These are phyloP conservation scores for Pteropus alecto DNA, from an alignment of 2,113 vertebrate species.

Conservation along the genomic window DNA sequence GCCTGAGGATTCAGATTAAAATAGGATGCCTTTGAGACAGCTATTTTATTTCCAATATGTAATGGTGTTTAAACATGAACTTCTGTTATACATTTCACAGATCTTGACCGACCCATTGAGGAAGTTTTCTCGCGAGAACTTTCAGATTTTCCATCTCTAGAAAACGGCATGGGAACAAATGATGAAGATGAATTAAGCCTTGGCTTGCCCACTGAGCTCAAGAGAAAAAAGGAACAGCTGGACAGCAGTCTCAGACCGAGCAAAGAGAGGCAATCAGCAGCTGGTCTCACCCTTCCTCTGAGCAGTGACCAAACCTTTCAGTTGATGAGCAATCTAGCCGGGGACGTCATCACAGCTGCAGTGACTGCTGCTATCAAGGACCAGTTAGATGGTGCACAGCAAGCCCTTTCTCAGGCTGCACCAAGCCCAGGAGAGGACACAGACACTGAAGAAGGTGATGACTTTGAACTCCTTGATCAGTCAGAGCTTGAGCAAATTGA, in stretches of 20 bases:
- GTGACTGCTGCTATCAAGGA: slow-evolving; percentile 93
- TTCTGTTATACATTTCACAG: slow-evolving; percentile 76
- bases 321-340: slow-evolving; percentile 88
- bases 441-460: slow-evolving; percentile 94
- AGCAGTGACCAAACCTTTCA: slow-evolving; percentile 82
- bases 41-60: not conserved
- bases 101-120: slow-evolving; percentile 91
- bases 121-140: slow-evolving; percentile 91
- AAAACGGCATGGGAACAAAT: slow-evolving; percentile 91
- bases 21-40: not conserved
- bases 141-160: slow-evolving; percentile 93
- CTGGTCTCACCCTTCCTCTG: slow-evolving; percentile 79
- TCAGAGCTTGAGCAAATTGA: slow-evolving; percentile 97
- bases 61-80: not conserved
- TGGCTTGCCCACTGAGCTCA: slow-evolving; percentile 82
- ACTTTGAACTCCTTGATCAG: slow-evolving; percentile 99
- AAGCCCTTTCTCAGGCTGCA: slow-evolving; percentile 64
- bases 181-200: slow-evolving; percentile 91
- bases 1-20: not conserved
- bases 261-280: slow-evolving; percentile 71
- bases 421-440: slow-evolving; percentile 87
- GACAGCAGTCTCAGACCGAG: slow-evolving; percentile 53
- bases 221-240: slow-evolving; percentile 72
- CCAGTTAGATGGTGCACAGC: slow-evolving; percentile 82
- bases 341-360: slow-evolving; percentile 87